Percentiles rank a stretch among this genome's conserved stretches.
Conservation (phyloP, 2,797 vertebrate species). For the Chloroceryle amazona region DNA sequence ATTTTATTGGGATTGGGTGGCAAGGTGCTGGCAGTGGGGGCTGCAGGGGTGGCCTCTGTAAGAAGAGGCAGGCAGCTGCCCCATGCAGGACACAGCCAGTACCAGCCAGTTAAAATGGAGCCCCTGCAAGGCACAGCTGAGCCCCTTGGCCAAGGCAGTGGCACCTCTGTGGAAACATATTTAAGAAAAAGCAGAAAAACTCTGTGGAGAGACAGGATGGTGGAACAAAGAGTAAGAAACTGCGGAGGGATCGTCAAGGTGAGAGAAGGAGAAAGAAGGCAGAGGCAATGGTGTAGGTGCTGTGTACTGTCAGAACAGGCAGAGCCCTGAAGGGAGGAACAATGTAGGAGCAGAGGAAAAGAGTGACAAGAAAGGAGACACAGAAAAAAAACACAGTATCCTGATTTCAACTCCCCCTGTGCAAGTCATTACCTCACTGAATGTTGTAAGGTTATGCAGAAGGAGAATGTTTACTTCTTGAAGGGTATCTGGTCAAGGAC, state of each 20-base stretch:
- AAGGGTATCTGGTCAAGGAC: not conserved
- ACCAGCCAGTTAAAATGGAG: accelerated
- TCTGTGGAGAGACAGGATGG: not conserved
- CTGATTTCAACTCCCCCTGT: accelerated
- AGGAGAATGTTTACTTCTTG: not conserved
- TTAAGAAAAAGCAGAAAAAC: not conserved
- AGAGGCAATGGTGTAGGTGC: not conserved
- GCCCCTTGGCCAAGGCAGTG: no score
- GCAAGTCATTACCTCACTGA: not conserved
- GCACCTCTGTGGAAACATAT: not conserved
- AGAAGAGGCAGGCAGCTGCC: accelerated
- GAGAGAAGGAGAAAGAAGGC: no score
- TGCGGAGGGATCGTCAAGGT: not conserved
- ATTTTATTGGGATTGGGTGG: not conserved
- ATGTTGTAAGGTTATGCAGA: not conserved
- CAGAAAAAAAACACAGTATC: not conserved
- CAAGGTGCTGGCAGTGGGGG: accelerated
- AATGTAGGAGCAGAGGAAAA: accelerated
- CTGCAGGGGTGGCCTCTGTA: no score
- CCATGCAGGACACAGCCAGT: accelerated
- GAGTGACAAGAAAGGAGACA: accelerated
- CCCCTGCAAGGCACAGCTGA: accelerated
- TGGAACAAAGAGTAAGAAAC: not conserved
- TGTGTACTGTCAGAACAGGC: not conserved
- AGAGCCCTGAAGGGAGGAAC: not conserved